Evolutionary conservation across 2,113 vertebrate species (phyloP).

Genomic region (Serilophus lunatus): DNA sequence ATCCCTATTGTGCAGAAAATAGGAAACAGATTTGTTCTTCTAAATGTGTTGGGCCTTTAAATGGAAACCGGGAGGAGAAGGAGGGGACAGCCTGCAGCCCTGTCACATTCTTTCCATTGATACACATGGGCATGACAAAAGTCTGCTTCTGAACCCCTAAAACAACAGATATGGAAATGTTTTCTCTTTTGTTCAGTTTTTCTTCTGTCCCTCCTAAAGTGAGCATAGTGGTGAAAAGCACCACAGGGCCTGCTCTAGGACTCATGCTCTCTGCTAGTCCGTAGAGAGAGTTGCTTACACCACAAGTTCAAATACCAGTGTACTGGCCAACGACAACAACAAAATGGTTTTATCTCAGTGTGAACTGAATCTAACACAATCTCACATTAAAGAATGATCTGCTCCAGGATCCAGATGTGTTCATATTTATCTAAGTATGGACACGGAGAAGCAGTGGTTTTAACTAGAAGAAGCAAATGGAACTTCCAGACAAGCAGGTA

Average conservation of each 20-base stretch:
- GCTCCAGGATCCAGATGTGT: neutral
- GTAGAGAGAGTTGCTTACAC: neutral
- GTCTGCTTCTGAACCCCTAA: neutral
- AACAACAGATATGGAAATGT: conserved; percentile 14
- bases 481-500: neutral
- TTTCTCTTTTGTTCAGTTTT: conserved; percentile 24
- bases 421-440: neutral
- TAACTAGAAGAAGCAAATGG: neutral
- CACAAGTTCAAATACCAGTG: neutral
- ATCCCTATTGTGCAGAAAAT: conserved; percentile 51
- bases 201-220: neutral
- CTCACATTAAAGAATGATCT: neutral
- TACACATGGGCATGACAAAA: neutral
- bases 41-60: conserved; percentile 1
- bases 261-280: neutral
- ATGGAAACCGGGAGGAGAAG: conserved; percentile 7
- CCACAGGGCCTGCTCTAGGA: neutral
- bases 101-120: conserved; percentile 31
- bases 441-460: neutral
- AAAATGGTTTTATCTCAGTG: conserved; percentile 4
- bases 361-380: neutral
- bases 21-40: conserved; percentile 28
- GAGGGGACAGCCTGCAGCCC: neutral
- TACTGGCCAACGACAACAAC: neutral
- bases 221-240: neutral